Conservation (phyloP, 2,113 vertebrate genomes). For the Uria lomvia region DNA sequence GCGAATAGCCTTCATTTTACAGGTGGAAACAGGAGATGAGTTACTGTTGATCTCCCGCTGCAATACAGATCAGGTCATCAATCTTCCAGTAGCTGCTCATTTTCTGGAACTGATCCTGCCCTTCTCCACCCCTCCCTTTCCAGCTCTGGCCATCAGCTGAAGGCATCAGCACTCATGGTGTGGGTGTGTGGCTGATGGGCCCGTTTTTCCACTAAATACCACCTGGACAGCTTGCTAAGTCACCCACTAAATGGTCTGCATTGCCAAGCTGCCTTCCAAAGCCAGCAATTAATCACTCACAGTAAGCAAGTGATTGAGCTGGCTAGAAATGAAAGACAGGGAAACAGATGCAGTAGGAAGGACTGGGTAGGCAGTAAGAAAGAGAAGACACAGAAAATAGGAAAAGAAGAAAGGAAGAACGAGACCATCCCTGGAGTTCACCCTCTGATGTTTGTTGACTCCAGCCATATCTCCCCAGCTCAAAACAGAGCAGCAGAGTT, state of each 20-base stretch:
- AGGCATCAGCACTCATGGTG: background rate
- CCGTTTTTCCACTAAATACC: background rate
- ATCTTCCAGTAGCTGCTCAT: background rate
- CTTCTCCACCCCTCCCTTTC: background rate
- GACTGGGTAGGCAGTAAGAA: background rate
- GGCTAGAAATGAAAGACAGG: background rate
- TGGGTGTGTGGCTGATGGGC: background rate
- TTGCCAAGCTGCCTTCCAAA: background rate
- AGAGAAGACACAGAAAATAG: background rate
- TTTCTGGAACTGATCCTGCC: background rate
- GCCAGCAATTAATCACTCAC: background rate
- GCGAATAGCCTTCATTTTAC: background rate
- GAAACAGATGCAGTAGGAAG: background rate
- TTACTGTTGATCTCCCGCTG: background rate
- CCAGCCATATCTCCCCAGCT: background rate
- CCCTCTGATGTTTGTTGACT: background rate
- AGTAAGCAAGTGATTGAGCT: background rate
- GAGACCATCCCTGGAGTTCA: background rate
- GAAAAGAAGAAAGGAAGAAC: background rate
- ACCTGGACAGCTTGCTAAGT: background rate
- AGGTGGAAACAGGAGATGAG: background rate
- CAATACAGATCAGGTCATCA: background rate
- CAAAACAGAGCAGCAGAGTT: background rate
- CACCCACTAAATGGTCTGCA: background rate
- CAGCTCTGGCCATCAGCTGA: background rate